Evolutionary conservation across 2,797 vertebrate genomes (phyloP).

Genomic region (Cacajao melanocephalus): DNA sequence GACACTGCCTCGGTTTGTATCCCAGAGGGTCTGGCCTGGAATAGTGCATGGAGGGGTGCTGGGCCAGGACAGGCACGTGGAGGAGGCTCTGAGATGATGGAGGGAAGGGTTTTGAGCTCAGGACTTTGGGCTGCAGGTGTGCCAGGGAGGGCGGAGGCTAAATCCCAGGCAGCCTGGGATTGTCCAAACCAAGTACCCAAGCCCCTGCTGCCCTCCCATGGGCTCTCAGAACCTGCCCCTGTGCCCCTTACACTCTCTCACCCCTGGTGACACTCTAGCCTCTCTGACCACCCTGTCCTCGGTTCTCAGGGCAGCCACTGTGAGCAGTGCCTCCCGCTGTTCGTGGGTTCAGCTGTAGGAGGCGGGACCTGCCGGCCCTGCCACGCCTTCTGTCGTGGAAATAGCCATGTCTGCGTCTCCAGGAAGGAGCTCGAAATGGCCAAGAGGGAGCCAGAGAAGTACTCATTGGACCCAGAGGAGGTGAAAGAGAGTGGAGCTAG

Average conservation of each 20-base stretch:
- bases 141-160: neutral
- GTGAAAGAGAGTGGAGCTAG: conserved; percentile 42
- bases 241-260: rapidly evolving
- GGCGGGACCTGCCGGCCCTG: conserved; percentile 93
- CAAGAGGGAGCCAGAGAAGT: conserved; percentile 85
- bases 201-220: neutral
- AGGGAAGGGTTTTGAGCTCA: neutral
- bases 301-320: conserved; percentile 91
- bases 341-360: conserved; percentile 91
- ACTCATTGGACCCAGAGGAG: conserved; percentile 87
- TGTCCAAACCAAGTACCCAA: neutral
- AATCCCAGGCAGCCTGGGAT: neutral
- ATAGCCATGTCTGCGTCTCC: conserved; percentile 92
- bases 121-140: neutral
- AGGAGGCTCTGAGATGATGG: neutral
- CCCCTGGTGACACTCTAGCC: neutral
- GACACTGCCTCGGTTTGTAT: neutral
- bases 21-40: neutral
- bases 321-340: conserved; percentile 94
- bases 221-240: neutral
- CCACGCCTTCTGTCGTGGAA: conserved; percentile 91
- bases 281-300: neutral
- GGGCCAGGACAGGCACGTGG: rapidly evolving
- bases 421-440: conserved; percentile 90
- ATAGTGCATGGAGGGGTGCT: neutral